These are phyloP conservation scores for Macrotus californicus DNA, from an alignment of 2,113 vertebrate genomes.

Conservation along the genomic window DNA sequence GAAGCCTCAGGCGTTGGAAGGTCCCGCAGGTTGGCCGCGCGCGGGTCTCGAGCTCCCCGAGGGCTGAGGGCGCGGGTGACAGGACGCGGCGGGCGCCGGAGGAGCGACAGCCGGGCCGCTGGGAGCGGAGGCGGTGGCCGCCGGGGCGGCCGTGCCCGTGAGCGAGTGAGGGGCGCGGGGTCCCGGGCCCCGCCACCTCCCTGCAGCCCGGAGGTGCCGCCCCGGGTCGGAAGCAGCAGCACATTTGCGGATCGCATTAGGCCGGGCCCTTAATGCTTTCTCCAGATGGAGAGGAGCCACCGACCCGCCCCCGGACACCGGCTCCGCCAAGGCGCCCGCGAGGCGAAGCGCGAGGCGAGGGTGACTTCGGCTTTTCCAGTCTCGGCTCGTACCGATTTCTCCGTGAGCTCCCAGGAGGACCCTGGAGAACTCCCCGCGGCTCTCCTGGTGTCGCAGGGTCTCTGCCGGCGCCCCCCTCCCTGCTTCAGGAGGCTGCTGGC, in stretches of 20 bases:
- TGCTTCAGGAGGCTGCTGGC: background rate
- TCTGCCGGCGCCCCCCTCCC: background rate
- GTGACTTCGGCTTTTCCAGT: constrained; percentile 61
- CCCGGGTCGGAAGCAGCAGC: constrained; percentile 69
- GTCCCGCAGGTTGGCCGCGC: background rate
- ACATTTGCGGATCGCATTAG: constrained; percentile 72
- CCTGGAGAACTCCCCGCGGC: background rate
- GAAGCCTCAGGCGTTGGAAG: background rate
- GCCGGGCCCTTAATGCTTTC: constrained; percentile 66
- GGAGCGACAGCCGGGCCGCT: background rate
- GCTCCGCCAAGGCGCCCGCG: constrained; percentile 64
- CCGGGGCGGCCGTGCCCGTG: background rate
- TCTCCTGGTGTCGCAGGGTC: background rate
- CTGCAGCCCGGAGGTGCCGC: constrained; percentile 47
- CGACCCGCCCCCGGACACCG: constrained; percentile 63
- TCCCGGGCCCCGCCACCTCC: background rate
- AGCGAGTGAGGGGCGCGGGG: background rate
- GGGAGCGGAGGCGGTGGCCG: background rate
- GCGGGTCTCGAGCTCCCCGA: background rate
- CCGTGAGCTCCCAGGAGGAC: background rate
- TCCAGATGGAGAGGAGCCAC: constrained; percentile 69
- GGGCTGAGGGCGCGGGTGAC: background rate
- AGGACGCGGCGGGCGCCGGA: background rate
- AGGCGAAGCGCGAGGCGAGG: constrained; percentile 42
- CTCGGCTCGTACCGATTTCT: background rate